Evolutionary conservation across 2,113 vertebrate species (phyloP).

Genomic region (Pholis gunnellus): DNA sequence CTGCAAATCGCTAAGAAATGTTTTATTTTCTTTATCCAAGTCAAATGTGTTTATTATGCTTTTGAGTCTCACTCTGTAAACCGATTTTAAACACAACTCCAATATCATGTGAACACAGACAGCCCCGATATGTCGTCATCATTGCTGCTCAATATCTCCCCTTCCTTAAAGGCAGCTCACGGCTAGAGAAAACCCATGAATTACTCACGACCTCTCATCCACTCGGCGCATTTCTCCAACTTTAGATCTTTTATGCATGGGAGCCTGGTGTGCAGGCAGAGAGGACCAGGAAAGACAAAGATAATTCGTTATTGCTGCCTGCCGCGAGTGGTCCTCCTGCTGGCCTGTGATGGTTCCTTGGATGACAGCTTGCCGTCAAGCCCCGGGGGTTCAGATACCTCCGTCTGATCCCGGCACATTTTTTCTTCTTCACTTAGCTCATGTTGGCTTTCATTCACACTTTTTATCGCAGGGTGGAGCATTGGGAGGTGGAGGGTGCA

Average conservation of each 20-base stretch:
- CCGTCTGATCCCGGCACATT: conserved; percentile 20
- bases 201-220: conserved; percentile 36
- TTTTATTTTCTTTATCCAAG: background rate
- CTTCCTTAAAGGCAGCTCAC: conserved; percentile 36
- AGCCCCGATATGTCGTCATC: background rate
- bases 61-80: background rate
- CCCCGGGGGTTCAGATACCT: conserved; percentile 47
- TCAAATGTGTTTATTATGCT: background rate
- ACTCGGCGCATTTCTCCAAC: conserved; percentile 31
- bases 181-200: conserved; percentile 48
- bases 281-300: conserved; percentile 14
- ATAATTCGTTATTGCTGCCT: conserved; percentile 18
- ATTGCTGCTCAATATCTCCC: conserved; percentile 16
- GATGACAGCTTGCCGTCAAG: conserved; percentile 19
- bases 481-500: conserved; percentile 1
- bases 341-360: conserved; percentile 8
- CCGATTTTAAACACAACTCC: background rate
- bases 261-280: conserved; percentile 23
- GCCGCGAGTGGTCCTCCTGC: background rate
- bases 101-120: conserved; percentile 1
- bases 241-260: conserved; percentile 71
- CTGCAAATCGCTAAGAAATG: background rate
- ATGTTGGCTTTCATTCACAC: conserved; percentile 35
- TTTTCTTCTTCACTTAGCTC: conserved; percentile 46
- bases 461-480: conserved; percentile 30